Base-by-base conservation (phyloP, 1,140 invertebrate genomes). In the Drosophila obscura region DNA sequence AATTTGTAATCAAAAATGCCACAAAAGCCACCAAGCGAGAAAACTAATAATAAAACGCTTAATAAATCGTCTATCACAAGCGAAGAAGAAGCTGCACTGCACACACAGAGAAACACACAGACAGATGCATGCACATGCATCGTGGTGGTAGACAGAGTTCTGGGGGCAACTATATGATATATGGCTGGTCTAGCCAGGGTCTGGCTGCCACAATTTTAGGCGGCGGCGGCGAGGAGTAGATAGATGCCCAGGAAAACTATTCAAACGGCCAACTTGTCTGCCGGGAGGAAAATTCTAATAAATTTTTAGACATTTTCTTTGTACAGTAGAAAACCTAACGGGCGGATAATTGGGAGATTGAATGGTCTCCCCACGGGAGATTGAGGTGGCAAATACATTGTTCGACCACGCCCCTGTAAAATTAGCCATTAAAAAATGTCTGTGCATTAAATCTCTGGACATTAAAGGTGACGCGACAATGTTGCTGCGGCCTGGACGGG, bases 1-100 rank as follows among this genome's bases (percentile, higher is more conserved):
- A 85, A 85, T 85, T 85, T 87, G 82, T 87, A 85, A 85, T 85
- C 82, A 87, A 85, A 85, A 85, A 69, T 79, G 57, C 60, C 69
- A 65, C 59, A 79, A 78, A 82, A 85, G 78, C 82, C 82, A 85
- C 59, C 74, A 67, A 76, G 55, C 73, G 72, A 78, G 82, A 73
- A 85, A 85, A 85, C 82, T 85, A 85, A 85, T 85, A 85, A 85
- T 82, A 85, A 85, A 74, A 82, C 82, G 82, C 82, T 85, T 85
- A 85, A 85, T 85, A 85, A 85, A 85, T 85, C 82, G 82, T 85
- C 69, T 56, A 85, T 85, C 82, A 85, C 87, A 87, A 73, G 75
- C 65, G 39, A 53, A 80, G 81, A 60, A 77, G 63, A 50, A 31
- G 68, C 61, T 63, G 57, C 62, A 52, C 43, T 56, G 24, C 57